A percentile compares a stretch with the other conserved stretches of the same genome.
phyloP scores from a whole-genome alignment of 2,113 vertebrate genomes.

The Junco hyemalis region DNA sequence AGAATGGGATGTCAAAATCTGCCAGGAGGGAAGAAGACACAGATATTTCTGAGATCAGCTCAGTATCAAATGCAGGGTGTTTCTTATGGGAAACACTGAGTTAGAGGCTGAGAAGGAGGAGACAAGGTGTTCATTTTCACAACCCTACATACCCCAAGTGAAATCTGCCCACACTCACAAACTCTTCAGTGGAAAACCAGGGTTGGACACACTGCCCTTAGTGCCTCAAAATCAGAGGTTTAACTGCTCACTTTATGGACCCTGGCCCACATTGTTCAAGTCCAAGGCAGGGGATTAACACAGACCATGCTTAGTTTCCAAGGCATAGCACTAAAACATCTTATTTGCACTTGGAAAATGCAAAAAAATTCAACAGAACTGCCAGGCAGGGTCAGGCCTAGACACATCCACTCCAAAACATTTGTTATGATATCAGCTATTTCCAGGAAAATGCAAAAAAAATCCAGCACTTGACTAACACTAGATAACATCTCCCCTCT shows the following conservation, averaged over 20 bases:
- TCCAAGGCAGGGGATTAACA: not conserved
- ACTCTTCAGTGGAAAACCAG: not conserved
- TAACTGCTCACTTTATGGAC: not conserved
- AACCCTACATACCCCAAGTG: not conserved
- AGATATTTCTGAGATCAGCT: not conserved
- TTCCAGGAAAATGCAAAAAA: not conserved
- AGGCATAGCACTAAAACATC: not conserved
- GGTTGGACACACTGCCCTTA: not conserved
- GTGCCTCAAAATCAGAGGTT: not conserved
- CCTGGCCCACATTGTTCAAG: not conserved
- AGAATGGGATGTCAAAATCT: slow-evolving; percentile 68
- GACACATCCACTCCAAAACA: not conserved
- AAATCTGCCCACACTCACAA: not conserved
- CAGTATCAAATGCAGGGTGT: not conserved
- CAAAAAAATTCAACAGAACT: not conserved
- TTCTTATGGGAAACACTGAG: not conserved
- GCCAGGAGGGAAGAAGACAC: not conserved
- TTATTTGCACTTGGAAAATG: not conserved
- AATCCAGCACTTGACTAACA: not conserved
- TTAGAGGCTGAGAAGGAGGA: not conserved
- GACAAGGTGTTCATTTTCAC: not conserved
- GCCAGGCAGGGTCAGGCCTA: not conserved
- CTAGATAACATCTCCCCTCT: not conserved
- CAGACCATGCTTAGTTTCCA: not conserved
- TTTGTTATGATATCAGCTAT: not conserved